Evolutionary conservation across 2,797 vertebrate species (phyloP).

Genomic region (Lagorchestes hirsutus): DNA sequence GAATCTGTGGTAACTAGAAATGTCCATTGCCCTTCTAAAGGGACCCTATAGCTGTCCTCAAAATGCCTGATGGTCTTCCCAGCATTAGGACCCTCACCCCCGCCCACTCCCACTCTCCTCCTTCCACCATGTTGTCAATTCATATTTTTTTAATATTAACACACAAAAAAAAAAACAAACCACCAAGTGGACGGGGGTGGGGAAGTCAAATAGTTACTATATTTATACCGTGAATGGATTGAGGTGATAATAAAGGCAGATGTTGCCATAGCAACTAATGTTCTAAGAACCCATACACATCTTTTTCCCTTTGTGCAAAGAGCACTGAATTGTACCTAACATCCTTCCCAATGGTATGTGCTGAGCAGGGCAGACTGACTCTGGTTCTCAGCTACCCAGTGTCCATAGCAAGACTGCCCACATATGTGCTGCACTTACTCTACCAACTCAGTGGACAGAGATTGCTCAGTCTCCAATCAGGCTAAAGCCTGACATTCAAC

Average conservation of each 20-base stretch:
- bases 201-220: slow-evolving; percentile 79
- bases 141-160: not conserved
- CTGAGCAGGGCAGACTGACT: slow-evolving; percentile 38
- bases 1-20: not conserved
- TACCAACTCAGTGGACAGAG: not conserved
- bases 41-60: not conserved
- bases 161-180: not conserved
- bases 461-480: not conserved
- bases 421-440: not conserved
- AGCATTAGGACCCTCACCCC: not conserved
- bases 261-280: slow-evolving; percentile 78
- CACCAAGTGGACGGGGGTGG: slow-evolving; percentile 69
- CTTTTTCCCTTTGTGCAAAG: slow-evolving; percentile 66
- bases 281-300: slow-evolving; percentile 71
- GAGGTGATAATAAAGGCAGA: slow-evolving; percentile 80
- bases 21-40: not conserved
- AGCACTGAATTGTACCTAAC: slow-evolving; percentile 57
- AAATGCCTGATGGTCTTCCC: not conserved
- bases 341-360: not conserved
- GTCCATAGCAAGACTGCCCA: not conserved
- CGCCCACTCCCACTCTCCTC: not conserved
- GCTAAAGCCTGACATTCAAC: not conserved
- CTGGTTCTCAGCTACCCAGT: not conserved
- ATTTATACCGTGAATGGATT: slow-evolving; percentile 76
- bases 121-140: slow-evolving; percentile 18